These are phyloP conservation scores for Gallinago paraguaiae DNA, from an alignment of 2,113 vertebrate species.

Conservation along the genomic window DNA sequence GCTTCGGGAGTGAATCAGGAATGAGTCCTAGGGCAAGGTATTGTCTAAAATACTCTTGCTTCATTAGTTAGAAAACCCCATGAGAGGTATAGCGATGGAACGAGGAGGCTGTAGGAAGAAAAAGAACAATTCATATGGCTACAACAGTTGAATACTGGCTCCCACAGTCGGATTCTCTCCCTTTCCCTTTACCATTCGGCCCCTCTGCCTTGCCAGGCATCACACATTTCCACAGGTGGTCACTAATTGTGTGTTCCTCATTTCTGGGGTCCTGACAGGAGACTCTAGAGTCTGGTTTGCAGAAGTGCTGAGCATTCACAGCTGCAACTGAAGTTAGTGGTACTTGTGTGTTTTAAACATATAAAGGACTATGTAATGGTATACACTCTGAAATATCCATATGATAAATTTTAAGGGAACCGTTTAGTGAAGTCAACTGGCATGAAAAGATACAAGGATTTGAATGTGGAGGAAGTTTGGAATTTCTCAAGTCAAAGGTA, in stretches of 20 bases:
- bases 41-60: background rate
- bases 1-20: background rate
- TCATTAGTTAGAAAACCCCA: background rate
- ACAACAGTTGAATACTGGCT: background rate
- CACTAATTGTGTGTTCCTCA: slow-evolving; percentile 19
- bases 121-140: background rate
- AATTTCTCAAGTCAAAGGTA: slow-evolving; percentile 23
- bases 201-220: slow-evolving; percentile 37
- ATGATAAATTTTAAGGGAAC: slow-evolving; percentile 8
- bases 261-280: slow-evolving; percentile 31
- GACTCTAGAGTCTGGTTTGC: slow-evolving; percentile 29
- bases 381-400: slow-evolving; percentile 16
- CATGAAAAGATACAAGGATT: slow-evolving; percentile 11
- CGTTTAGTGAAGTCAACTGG: slow-evolving; percentile 27
- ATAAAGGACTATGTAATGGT: background rate
- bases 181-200: background rate
- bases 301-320: slow-evolving; percentile 47
- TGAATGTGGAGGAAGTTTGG: slow-evolving; percentile 19
- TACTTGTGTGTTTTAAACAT: slow-evolving; percentile 30
- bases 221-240: slow-evolving; percentile 59
- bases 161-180: background rate
- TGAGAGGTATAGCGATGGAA: background rate
- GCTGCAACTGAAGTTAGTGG: slow-evolving; percentile 41
- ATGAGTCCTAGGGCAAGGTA: background rate
- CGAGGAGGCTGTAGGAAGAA: background rate